Percentiles rank a stretch among this genome's conserved stretches.
Conservation (phyloP, 2,888 invertebrate species). For the Zeuzera pyrina region DNA sequence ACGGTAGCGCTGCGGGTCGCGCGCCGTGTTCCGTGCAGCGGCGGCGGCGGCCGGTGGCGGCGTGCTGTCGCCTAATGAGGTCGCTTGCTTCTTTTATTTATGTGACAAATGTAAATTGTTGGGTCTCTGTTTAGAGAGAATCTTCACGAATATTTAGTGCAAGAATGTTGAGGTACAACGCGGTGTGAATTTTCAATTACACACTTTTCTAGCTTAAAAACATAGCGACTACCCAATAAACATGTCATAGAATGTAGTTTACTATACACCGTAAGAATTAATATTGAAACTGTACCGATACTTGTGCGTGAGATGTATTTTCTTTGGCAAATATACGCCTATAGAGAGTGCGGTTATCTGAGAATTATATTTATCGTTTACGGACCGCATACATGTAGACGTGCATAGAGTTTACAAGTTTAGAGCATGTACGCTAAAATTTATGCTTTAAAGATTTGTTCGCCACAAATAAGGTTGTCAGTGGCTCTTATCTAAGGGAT, state of each 20-base stretch:
- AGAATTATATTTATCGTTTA: slow-evolving; percentile 40
- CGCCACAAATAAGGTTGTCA: slow-evolving; percentile 73
- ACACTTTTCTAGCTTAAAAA: slow-evolving; percentile 36
- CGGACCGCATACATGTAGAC: slow-evolving; percentile 41
- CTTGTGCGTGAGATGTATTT: slow-evolving; percentile 18
- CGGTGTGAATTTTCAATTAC: slow-evolving; percentile 44
- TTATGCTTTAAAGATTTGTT: slow-evolving; percentile 71
- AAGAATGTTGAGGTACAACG: slow-evolving; percentile 31
- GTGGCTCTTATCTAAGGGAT: slow-evolving; percentile 68
- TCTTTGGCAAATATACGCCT: slow-evolving; percentile 15
- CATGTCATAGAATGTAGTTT: slow-evolving; percentile 32
- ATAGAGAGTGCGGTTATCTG: slow-evolving; percentile 13
- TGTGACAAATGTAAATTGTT: slow-evolving; percentile 63
- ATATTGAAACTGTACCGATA: slow-evolving; percentile 18
- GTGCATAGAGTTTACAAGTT: slow-evolving; percentile 65
- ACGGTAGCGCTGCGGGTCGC: slow-evolving; percentile 25
- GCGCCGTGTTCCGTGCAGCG: no score
- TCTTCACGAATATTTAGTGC: slow-evolving; percentile 54
- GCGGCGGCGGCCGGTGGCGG: slow-evolving; percentile 15
- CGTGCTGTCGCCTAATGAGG: slow-evolving; percentile 53
- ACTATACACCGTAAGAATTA: slow-evolving; percentile 25
- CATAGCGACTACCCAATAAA: slow-evolving; percentile 33
- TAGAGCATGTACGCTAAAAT: slow-evolving; percentile 67
- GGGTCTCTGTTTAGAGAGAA: slow-evolving; percentile 29
- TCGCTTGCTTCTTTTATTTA: slow-evolving; percentile 61